These are phyloP conservation scores for Sphenodon punctatus DNA, from an alignment of 2,797 vertebrate genomes.

Conservation along the genomic window DNA sequence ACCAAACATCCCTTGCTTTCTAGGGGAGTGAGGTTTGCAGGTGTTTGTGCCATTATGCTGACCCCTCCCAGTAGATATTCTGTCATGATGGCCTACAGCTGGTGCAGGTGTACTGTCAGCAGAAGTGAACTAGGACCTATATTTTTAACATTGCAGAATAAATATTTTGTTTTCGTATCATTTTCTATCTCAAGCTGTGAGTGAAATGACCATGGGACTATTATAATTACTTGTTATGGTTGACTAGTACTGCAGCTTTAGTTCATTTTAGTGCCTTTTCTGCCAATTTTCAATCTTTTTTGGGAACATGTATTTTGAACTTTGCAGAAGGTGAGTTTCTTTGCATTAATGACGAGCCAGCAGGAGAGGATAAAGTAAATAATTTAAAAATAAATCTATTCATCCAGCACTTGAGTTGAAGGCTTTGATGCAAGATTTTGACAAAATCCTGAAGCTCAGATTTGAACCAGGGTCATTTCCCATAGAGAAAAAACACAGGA, in stretches of 20 bases:
- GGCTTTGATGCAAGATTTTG: background rate
- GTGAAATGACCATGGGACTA: constrained; percentile 25
- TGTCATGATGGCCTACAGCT: background rate
- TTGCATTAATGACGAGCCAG: constrained; percentile 6
- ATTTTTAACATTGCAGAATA: background rate
- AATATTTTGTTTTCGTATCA: background rate
- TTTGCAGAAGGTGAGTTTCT: constrained; percentile 19
- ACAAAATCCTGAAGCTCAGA: background rate
- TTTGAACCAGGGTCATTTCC: background rate
- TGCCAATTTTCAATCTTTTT: background rate
- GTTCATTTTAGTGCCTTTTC: constrained; percentile 4
- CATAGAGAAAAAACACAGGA: accelerated
- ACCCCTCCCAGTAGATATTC: accelerated
- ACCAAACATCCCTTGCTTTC: background rate
- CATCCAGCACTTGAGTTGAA: background rate
- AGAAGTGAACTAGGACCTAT: background rate
- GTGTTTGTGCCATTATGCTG: background rate
- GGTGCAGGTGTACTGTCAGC: background rate
- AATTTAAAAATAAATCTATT: constrained; percentile 8
- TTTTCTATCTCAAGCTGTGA: constrained; percentile 41
- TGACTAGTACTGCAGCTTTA: constrained; percentile 28
- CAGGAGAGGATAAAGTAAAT: background rate
- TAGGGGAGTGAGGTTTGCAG: background rate
- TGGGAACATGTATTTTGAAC: constrained; percentile 22
- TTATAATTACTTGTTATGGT: constrained; percentile 42